A percentile compares a stretch with the other conserved stretches of the same genome.
phyloP scores from a whole-genome alignment of 2,113 vertebrate genomes.

The Haplochromis burtoni region DNA sequence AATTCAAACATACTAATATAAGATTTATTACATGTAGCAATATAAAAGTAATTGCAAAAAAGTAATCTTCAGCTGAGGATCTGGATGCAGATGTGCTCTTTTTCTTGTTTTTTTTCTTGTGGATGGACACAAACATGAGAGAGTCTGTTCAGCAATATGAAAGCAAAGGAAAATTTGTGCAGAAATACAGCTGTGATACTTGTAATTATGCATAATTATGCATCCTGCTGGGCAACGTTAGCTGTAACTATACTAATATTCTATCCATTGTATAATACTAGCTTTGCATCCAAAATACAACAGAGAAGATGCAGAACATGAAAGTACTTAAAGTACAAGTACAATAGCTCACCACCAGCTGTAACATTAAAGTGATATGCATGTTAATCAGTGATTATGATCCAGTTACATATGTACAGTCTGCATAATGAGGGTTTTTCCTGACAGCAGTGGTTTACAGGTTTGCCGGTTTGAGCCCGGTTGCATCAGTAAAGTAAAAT shows the following conservation, averaged over 20 bases:
- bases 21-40: background rate
- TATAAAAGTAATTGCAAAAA: background rate
- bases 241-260: background rate
- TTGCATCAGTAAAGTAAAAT: background rate
- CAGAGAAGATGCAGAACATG: background rate
- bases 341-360: background rate
- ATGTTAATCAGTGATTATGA: background rate
- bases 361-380: background rate
- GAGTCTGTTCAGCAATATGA: background rate
- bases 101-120: background rate
- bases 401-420: background rate
- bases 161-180: background rate
- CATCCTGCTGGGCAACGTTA: background rate
- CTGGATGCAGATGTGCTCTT: background rate
- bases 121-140: background rate
- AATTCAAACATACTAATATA: background rate
- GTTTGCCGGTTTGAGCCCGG: background rate
- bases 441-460: background rate
- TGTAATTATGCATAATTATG: background rate
- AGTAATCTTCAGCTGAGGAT: background rate
- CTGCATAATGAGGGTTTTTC: background rate
- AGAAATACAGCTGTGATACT: background rate
- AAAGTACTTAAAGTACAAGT: background rate
- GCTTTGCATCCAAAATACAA: background rate
- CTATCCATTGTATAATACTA: background rate